phyloP scores from a whole-genome alignment of 2,797 vertebrate species.

The Helostoma temminkii region DNA sequence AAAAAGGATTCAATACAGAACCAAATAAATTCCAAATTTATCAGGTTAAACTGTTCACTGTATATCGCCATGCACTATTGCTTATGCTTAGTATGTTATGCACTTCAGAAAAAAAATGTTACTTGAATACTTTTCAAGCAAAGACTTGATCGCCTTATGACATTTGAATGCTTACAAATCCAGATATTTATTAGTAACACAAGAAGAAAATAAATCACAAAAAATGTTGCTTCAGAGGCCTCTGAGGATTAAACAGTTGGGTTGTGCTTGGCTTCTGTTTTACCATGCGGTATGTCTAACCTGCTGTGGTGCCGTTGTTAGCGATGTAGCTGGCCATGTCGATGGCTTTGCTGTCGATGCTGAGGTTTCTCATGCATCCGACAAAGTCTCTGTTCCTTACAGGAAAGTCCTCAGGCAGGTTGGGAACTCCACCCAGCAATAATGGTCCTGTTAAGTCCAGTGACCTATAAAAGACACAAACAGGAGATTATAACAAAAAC shows the following conservation, averaged over 20 bases:
- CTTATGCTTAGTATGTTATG: background rate
- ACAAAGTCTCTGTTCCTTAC: slow-evolving; percentile 95
- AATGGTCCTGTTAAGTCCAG: slow-evolving; percentile 96
- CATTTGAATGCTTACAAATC: background rate
- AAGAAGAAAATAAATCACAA: no score
- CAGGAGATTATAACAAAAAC: background rate
- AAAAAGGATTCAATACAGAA: no score
- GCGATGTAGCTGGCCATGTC: slow-evolving; percentile 97
- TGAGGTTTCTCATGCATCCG: slow-evolving; percentile 97
- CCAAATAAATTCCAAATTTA: background rate
- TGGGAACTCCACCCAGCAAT: slow-evolving; percentile 94
- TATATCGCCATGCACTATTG: background rate
- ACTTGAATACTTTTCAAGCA: no score
- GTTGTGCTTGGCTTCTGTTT: background rate
- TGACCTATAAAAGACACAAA: slow-evolving; percentile 83
- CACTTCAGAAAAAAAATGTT: no score
- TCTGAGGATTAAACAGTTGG: no score
- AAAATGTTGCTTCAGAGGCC: no score
- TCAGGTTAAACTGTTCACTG: no score
- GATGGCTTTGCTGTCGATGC: slow-evolving; percentile 89
- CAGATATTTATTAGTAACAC: background rate
- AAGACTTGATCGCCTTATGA: background rate
- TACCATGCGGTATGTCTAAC: slow-evolving; percentile 66
- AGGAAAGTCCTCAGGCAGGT: slow-evolving; percentile 96
- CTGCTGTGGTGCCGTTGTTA: slow-evolving; percentile 95